Base-by-base conservation (phyloP, 1,140 invertebrate species). In the Sminthurides bifidus region DNA sequence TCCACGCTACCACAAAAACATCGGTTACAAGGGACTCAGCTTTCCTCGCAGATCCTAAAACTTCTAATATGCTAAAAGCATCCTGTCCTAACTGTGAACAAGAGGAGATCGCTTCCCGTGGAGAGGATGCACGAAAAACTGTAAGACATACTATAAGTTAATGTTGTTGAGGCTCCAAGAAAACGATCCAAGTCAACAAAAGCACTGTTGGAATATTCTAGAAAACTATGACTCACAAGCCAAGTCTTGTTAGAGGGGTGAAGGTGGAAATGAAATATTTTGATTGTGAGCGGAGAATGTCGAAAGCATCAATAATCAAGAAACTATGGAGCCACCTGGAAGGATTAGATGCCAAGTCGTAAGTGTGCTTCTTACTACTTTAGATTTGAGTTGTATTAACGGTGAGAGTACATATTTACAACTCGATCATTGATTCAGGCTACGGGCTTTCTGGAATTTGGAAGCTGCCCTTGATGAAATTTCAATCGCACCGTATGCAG, bases 281-380 rank as follows among this genome's bases (percentile, higher is more conserved):
- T 43, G 59, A 61, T 29, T 64, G 63, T 41, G 63, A 64, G 45
- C 27, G 63, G 24, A 56, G 61, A 17, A 44, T 56, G 26, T 59
- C 56, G 5, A 60, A 37, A 44, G n/a, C 17, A 14, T 17, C 56
- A 0, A 4, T 59, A 3, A 21, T 61, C 12, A 54, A 51, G 24
- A 58, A 51, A 29, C 6, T 61, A 0, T n/a, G 8, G 12, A 27
- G 35, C 17, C n/a, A n/a, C n/a, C n/a, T n/a, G n/a, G n/a, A n/a
- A n/a, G n/a, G n/a, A n/a, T n/a, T n/a, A n/a, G n/a, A n/a, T n/a
- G n/a, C n/a, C n/a, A n/a, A n/a, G n/a, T n/a, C n/a, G n/a, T n/a
- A n/a, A n/a, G n/a, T n/a, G n/a, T n/a, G n/a, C n/a, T n/a, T n/a
- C n/a, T n/a, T n/a, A n/a, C n/a, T n/a, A 31, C 35, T 52, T 53